A percentile compares a stretch with the other conserved stretches of the same genome.
phyloP scores from a whole-genome alignment of 2,797 vertebrate genomes.

The Sphenodon punctatus region DNA sequence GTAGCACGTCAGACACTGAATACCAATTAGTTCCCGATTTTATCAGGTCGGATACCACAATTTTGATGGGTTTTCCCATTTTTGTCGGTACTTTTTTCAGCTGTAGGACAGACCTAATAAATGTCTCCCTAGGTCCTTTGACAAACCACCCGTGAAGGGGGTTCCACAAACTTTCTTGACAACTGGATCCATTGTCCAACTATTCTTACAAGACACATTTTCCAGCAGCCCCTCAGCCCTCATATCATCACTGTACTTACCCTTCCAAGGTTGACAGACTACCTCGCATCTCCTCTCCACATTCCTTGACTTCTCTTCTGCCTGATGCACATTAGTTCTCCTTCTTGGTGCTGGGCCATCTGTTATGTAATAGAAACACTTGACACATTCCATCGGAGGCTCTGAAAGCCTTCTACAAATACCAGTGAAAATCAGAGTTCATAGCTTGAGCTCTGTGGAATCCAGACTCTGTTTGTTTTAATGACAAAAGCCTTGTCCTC shows the following conservation, averaged over 20 bases:
- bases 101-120: no score
- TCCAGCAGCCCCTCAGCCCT: background rate
- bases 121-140: no score
- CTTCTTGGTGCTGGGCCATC: fast-evolving
- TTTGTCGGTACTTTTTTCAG: no score
- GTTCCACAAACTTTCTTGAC: background rate
- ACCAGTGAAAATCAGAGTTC: background rate
- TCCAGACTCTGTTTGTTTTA: constrained; percentile 33
- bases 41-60: no score
- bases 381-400: background rate
- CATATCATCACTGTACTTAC: background rate
- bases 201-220: background rate
- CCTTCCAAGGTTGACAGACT: background rate
- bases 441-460: background rate
- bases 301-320: fast-evolving
- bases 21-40: no score
- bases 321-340: fast-evolving
- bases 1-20: no score
- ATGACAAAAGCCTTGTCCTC: constrained; percentile 47
- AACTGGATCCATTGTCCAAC: no score
- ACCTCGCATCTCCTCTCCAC: background rate
- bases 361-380: fast-evolving
- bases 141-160: no score
- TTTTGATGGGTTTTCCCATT: no score
- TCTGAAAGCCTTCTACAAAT: background rate